Conservation (phyloP, 2,888 invertebrate genomes). For the Eutolmus rufibarbis region DNA sequence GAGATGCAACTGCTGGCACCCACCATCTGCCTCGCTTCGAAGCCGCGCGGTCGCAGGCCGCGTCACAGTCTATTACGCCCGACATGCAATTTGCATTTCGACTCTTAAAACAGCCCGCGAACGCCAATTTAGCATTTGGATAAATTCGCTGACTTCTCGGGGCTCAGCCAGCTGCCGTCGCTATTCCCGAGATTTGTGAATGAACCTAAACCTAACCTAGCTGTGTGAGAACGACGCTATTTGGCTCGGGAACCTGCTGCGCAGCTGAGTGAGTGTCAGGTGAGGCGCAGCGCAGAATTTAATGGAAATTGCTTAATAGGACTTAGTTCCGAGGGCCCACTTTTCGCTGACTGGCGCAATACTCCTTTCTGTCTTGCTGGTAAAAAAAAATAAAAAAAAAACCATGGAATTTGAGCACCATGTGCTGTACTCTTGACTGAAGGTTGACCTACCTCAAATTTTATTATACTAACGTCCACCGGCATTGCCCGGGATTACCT, state of each 20-base stretch:
- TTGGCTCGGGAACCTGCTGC: neutral
- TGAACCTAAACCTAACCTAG: neutral
- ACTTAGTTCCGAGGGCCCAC: neutral
- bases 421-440: neutral
- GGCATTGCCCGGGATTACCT: neutral
- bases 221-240: neutral
- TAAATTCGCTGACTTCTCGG: neutral
- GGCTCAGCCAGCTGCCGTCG: neutral
- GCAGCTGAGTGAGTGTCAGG: neutral
- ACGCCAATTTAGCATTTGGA: constrained; percentile 13
- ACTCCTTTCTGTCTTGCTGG: neutral
- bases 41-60: neutral
- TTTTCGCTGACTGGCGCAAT: neutral
- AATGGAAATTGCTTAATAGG: neutral
- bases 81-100: constrained; percentile 39
- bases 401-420: neutral
- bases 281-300: neutral
- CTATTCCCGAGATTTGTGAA: neutral
- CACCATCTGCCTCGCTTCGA: constrained; percentile 24
- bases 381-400: neutral
- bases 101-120: constrained; percentile 15
- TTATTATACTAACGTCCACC: neutral
- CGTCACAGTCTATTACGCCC: constrained; percentile 39
- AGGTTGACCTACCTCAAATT: neutral
- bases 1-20: constrained; percentile 41